A percentile compares a stretch with the other conserved stretches of the same genome.
phyloP scores from a whole-genome alignment of 2,888 invertebrate species.

The Tineola bisselliella region DNA sequence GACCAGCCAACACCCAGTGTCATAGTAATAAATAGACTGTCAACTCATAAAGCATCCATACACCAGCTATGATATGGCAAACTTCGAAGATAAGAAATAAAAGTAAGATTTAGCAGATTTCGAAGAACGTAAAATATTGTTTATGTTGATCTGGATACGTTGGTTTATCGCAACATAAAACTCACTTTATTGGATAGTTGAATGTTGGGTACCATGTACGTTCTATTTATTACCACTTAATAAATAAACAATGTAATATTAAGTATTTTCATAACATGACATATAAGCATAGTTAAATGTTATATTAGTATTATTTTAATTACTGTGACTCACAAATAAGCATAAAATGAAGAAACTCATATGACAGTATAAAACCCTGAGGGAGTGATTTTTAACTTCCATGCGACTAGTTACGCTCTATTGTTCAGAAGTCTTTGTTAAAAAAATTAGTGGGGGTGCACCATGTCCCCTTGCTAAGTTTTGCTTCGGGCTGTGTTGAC shows the following conservation, averaged over 20 bases:
- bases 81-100: slow-evolving; percentile 32
- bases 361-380: slow-evolving; percentile 15
- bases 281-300: not conserved
- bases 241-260: not conserved
- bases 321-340: not conserved
- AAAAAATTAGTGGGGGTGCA: slow-evolving; percentile 58
- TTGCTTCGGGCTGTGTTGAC: slow-evolving; percentile 62
- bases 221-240: not conserved
- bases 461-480: slow-evolving; percentile 61
- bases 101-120: slow-evolving; percentile 58
- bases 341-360: slow-evolving; percentile 1
- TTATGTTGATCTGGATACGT: slow-evolving; percentile 53
- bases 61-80: slow-evolving; percentile 21
- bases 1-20: slow-evolving; percentile 28
- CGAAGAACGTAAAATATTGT: slow-evolving; percentile 57
- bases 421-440: slow-evolving; percentile 60
- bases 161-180: slow-evolving; percentile 56
- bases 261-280: not conserved
- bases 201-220: not conserved
- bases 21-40: slow-evolving; percentile 44
- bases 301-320: not conserved
- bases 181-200: slow-evolving; percentile 26
- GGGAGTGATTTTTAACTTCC: slow-evolving; percentile 58
- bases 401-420: slow-evolving; percentile 57
- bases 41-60: slow-evolving; percentile 32